These are phyloP conservation scores for Sula dactylatra DNA, from an alignment of 2,113 vertebrate species.

Conservation along the genomic window DNA sequence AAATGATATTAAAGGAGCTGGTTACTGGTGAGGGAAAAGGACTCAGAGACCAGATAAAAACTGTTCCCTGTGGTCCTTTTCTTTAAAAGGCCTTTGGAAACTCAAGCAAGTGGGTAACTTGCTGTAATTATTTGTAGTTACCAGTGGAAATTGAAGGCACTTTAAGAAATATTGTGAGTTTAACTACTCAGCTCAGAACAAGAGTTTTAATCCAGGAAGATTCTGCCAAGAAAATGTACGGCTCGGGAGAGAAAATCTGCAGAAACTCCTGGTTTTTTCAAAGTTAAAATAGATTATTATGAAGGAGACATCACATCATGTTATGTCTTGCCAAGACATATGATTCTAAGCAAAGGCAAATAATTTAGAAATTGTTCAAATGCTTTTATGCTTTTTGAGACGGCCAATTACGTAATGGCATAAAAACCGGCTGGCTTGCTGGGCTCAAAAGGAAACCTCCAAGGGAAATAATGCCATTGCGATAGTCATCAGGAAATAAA, in stretches of 20 bases:
- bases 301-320: slow-evolving; percentile 54
- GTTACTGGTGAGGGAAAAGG: not conserved
- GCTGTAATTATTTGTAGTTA: not conserved
- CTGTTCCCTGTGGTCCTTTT: not conserved
- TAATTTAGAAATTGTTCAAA: slow-evolving; percentile 19
- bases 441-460: not conserved
- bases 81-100: not conserved
- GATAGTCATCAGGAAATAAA: not conserved
- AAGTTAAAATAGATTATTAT: not conserved
- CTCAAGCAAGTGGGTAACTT: not conserved
- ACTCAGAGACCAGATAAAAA: not conserved
- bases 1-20: not conserved
- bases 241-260: not conserved
- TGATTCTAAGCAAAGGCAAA: slow-evolving; percentile 22
- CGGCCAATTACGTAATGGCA: not conserved
- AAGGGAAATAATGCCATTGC: not conserved
- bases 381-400: not conserved
- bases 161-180: not conserved
- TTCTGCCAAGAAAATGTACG: not conserved
- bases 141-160: not conserved
- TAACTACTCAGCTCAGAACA: not conserved
- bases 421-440: not conserved
- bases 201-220: not conserved
- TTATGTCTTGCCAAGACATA: slow-evolving; percentile 31
- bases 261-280: not conserved